Percentiles rank a stretch among this genome's conserved stretches.
Evolutionary conservation across 1,140 invertebrate species (phyloP).

Genomic region (Nasonia giraulti): DNA sequence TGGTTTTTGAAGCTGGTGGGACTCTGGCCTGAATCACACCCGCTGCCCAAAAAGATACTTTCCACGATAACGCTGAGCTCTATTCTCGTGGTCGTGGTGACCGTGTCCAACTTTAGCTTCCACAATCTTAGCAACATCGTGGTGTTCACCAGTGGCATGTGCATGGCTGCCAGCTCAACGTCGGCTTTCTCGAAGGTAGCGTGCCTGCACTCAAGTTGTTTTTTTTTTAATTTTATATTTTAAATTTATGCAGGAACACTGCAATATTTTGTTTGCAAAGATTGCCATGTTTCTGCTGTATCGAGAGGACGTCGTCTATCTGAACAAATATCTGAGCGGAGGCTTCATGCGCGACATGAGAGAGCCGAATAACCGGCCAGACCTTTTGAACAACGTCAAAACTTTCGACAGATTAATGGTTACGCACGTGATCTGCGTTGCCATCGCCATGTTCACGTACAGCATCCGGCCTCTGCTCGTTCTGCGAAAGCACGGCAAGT

Average conservation of each 20-base stretch:
- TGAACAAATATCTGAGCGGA: neutral
- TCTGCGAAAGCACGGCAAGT: conserved; percentile 1
- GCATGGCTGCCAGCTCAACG: conserved; percentile 29
- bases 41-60: neutral
- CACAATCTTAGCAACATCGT: conserved; percentile 25
- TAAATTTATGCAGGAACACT: no score
- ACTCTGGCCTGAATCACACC: no score
- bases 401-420: neutral
- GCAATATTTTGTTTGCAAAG: neutral
- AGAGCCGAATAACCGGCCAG: neutral
- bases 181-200: conserved; percentile 45
- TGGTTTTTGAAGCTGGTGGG: no score
- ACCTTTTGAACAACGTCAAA: neutral
- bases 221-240: no score
- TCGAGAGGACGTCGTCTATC: neutral
- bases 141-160: conserved; percentile 44
- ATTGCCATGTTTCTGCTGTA: neutral
- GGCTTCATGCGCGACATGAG: neutral
- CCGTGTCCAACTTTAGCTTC: neutral
- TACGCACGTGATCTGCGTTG: neutral
- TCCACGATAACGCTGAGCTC: neutral
- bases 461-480: neutral
- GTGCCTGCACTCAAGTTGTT: no score
- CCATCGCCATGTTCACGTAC: neutral
- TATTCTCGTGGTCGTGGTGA: conserved; percentile 34